A percentile compares a stretch with the other conserved stretches of the same genome.
Evolutionary conservation across 2,113 vertebrate species (phyloP).

Genomic region (Hippocampus abdominalis): DNA sequence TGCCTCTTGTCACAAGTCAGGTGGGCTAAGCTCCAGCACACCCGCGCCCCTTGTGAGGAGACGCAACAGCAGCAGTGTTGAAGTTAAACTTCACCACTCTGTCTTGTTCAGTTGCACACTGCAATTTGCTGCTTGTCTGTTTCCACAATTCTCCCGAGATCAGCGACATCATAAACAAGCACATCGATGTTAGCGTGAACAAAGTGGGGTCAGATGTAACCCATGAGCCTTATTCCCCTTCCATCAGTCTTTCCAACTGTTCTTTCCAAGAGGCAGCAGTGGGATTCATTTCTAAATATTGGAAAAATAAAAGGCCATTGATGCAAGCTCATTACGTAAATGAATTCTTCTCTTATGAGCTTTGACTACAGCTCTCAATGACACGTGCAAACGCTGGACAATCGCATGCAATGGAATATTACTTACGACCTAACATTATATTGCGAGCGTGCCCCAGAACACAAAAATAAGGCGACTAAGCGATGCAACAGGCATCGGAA

Average conservation of each 20-base stretch:
- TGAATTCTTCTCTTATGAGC: slow-evolving; percentile 37
- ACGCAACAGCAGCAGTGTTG: not conserved
- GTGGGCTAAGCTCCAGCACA: no score
- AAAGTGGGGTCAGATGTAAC: slow-evolving; percentile 4
- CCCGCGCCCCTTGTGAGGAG: no score
- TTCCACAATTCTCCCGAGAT: not conserved
- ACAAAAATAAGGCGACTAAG: slow-evolving; percentile 1
- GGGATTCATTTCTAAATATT: slow-evolving; percentile 45
- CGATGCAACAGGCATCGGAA: not conserved
- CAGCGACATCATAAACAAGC: not conserved
- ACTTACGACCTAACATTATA: slow-evolving; percentile 11
- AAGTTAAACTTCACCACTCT: not conserved
- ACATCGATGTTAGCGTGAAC: not conserved
- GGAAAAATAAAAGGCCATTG: slow-evolving; percentile 50
- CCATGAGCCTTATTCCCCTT: slow-evolving; percentile 6
- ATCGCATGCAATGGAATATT: slow-evolving; percentile 21
- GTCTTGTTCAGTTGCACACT: not conserved
- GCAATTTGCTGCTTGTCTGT: not conserved
- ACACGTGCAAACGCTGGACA: slow-evolving; percentile 32
- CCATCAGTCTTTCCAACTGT: slow-evolving; percentile 8
- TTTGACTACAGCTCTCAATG: slow-evolving; percentile 49
- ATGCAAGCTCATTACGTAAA: slow-evolving; percentile 45
- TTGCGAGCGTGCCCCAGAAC: not conserved
- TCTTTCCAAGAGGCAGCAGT: slow-evolving; percentile 33
- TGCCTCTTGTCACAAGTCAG: no score